These are phyloP conservation scores for Cladopsammia gracilis DNA, from an alignment of 64 coral and sea anemone species.

Conservation along the genomic window DNA sequence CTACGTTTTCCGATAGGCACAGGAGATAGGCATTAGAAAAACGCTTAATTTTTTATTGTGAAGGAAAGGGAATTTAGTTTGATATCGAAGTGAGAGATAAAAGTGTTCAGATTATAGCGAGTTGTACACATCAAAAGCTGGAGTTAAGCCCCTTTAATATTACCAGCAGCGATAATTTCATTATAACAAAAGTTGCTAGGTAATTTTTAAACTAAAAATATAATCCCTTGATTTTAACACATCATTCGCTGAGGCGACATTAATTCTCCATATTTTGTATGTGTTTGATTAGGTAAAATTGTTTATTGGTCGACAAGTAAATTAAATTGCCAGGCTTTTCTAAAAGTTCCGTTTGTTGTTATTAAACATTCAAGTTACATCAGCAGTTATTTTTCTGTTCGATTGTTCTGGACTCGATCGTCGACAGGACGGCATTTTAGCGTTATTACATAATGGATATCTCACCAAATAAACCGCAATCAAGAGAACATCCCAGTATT, in stretches of 20 bases:
- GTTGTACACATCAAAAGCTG: too few species aligned
- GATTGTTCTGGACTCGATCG: neutral
- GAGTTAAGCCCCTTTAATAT: too few species aligned
- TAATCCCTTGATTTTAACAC: neutral
- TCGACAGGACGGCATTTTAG: neutral
- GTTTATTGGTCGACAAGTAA: slow-evolving; percentile 5
- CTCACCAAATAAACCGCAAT: neutral
- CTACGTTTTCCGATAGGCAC: too few species aligned
- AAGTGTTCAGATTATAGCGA: too few species aligned
- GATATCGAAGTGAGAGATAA: too few species aligned
- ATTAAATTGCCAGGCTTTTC: neutral
- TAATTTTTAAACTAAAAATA: neutral
- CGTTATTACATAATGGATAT: neutral
- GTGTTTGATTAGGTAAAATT: slow-evolving; percentile 15
- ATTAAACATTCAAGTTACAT: neutral
- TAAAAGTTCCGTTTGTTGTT: neutral
- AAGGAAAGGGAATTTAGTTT: too few species aligned
- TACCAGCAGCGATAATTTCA: too few species aligned
- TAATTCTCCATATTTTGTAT: neutral
- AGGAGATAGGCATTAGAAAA: too few species aligned
- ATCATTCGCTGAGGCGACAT: neutral
- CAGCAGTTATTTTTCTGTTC: neutral
- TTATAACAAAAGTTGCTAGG: neutral
- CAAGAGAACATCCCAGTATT: neutral
- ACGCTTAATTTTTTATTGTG: too few species aligned